Conservation (phyloP, 2,888 invertebrate species). For the Archips xylosteana region DNA sequence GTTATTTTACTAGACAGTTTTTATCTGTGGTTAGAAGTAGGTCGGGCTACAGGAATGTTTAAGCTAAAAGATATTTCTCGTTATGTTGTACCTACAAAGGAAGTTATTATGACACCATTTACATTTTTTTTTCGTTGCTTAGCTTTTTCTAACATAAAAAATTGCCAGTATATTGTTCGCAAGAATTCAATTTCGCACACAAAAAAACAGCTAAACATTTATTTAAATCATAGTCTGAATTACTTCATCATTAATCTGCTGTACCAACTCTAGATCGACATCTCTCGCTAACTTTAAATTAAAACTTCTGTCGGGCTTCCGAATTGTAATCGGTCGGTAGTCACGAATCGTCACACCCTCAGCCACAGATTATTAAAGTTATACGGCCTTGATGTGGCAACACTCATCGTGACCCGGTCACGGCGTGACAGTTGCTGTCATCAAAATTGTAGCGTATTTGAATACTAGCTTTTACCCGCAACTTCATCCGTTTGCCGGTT, state of each 20-base stretch:
- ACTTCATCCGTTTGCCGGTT: no score
- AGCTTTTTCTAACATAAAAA: no score
- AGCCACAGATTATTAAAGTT: neutral
- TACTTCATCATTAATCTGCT: neutral
- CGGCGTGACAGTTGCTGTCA: neutral
- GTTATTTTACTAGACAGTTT: slow-evolving; percentile 48
- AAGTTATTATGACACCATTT: neutral
- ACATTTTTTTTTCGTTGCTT: no score
- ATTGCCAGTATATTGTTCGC: no score
- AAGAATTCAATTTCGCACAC: no score
- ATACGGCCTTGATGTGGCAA: slow-evolving; percentile 12
- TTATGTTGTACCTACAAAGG: neutral
- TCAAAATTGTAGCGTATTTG: neutral
- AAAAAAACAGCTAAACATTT: neutral
- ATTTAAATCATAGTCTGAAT: neutral
- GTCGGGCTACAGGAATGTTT: slow-evolving; percentile 19
- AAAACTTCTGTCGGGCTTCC: slow-evolving; percentile 22
- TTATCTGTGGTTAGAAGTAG: slow-evolving; percentile 46
- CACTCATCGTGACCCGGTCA: slow-evolving; percentile 10
- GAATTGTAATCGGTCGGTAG: slow-evolving; percentile 18
- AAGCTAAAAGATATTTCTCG: neutral
- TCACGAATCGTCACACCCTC: slow-evolving; percentile 29
- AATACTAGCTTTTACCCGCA: no score
- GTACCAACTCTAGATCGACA: slow-evolving; percentile 20
- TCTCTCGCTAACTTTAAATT: slow-evolving; percentile 17